Evolutionary conservation across 2,113 vertebrate species (phyloP).

Genomic region (Petromus typicus): DNA sequence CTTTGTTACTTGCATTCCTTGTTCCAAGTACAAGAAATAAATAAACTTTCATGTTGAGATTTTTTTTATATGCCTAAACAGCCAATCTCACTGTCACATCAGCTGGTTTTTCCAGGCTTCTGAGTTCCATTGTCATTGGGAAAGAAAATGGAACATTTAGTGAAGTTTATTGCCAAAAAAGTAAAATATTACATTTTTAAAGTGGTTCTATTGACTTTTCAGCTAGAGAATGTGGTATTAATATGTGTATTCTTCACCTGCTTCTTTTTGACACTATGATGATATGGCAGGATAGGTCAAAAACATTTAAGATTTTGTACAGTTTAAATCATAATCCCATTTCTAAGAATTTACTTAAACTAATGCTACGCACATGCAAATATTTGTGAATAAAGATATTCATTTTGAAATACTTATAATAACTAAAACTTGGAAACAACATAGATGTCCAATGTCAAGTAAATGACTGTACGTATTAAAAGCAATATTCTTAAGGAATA

Average conservation of each 20-base stretch:
- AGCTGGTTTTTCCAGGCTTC: constrained; percentile 25
- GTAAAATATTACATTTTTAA: background rate
- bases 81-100: constrained; percentile 36
- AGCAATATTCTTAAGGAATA: background rate
- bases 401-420: constrained; percentile 24
- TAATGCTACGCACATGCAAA: background rate
- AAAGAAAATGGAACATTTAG: constrained; percentile 17
- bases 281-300: background rate
- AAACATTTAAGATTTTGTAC: background rate
- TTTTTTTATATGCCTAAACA: constrained; percentile 9
- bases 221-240: background rate
- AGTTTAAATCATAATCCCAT: background rate
- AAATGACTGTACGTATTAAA: constrained; percentile 20
- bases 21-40: background rate
- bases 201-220: background rate
- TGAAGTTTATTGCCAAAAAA: background rate
- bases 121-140: background rate
- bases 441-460: background rate
- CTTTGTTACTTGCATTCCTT: background rate
- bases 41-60: background rate
- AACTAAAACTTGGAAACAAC: background rate
- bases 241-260: background rate
- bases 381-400: constrained; percentile 7
- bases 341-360: constrained; percentile 1
- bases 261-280: background rate